Base-by-base conservation (phyloP, 23 tunicate genomes). In the Clavelina lepadiformis region DNA sequence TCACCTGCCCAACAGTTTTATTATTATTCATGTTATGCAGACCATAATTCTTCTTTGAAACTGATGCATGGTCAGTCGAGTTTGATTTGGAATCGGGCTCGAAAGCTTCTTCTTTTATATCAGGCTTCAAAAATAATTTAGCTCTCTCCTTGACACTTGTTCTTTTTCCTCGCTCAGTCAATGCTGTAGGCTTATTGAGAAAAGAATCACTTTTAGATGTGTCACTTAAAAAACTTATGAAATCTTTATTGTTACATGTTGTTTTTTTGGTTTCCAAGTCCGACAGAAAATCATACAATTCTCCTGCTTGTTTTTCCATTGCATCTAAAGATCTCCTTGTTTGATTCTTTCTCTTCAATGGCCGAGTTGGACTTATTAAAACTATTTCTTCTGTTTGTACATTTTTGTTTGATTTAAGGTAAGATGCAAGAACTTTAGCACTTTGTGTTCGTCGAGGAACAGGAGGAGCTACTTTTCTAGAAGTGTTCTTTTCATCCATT, bases 221-320 rank as follows among this genome's bases (percentile, higher is more conserved):
- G 21, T 63, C 73, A 0, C 50, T 36, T 4, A 78, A 41, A 49
- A 78, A 78, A 13, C 62, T n/a, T 35, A 68, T 44, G 20, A 78
- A 24, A 23, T 78, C 84, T 28, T 67, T 22, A 15, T 38, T 51
- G 32, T 35, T 68, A 26, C 83, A 71, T 23, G 95, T 74, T 3
- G 76, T 72, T 65, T 86, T 86, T 34, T 86, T 71, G 47, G 22
- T 41, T 51, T 86, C 95, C 15, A 86, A 76, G 41, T 86, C 85
- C 2, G 95, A 76, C 32, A 86, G 65, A 72, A 86, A 86, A 34
- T 72, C 75, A 32, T 64, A 63, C 22, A 86, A 41, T 13, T 86
- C 95, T 2, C 73, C 74, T 8, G 95, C 95, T 61, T 86, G 95
- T 45, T 78, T 65, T 38, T 86, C 95, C 84, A 86, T 77, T 21